Evolutionary conservation across 1,140 invertebrate species (phyloP).

Genomic region (Apocrypta bakeri): DNA sequence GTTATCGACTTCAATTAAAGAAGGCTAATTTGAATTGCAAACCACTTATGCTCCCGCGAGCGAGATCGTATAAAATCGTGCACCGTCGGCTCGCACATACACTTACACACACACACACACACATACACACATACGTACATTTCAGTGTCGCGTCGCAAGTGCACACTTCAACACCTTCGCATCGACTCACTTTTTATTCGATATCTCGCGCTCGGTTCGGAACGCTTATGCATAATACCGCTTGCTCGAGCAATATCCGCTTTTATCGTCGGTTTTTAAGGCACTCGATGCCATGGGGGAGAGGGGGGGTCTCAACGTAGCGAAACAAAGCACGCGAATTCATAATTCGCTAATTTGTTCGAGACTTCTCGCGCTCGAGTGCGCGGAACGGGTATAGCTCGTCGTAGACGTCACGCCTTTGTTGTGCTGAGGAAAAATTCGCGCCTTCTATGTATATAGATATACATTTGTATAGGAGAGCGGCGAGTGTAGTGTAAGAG

Average conservation of each 20-base stretch:
- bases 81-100: background rate
- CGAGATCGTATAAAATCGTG: slow-evolving; percentile 22
- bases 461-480: background rate
- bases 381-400: background rate
- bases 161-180: slow-evolving; percentile 28
- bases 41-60: slow-evolving; percentile 53
- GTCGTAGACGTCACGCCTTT: background rate
- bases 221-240: background rate
- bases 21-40: slow-evolving; percentile 63
- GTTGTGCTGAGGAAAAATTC: background rate
- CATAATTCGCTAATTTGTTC: slow-evolving; percentile 70
- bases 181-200: slow-evolving; percentile 32
- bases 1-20: slow-evolving; percentile 54
- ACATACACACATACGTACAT: background rate
- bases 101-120: background rate
- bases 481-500: background rate
- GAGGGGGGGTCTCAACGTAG: background rate
- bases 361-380: slow-evolving; percentile 57
- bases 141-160: background rate
- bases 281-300: slow-evolving; percentile 5
- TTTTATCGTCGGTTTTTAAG: slow-evolving; percentile 18
- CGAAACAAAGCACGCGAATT: slow-evolving; percentile 57
- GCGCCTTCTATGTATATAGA: background rate
- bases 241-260: background rate
- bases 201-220: background rate